Evolutionary conservation across 2,797 vertebrate genomes (phyloP).

Genomic region (Sciurus vulgaris): DNA sequence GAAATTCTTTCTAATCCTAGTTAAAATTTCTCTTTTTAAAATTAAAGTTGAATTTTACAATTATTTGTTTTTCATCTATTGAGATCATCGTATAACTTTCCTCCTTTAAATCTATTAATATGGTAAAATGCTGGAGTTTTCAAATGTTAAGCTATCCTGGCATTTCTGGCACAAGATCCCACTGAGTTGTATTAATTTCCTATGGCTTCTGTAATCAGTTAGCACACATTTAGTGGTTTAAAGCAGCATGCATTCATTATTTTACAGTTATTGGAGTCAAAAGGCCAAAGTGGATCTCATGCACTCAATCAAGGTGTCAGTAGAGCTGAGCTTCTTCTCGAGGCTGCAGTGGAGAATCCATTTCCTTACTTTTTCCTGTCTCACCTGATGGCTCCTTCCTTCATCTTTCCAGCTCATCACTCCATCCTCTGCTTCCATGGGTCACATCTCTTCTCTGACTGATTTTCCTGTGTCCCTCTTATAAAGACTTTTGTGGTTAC

Average conservation of each 20-base stretch:
- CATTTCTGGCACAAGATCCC: neutral
- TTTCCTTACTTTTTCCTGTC: neutral
- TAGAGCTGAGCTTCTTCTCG: neutral
- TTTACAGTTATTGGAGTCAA: neutral
- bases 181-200: neutral
- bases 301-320: neutral
- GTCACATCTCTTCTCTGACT: neutral
- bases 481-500: neutral
- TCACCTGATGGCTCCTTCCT: neutral
- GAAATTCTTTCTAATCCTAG: neutral
- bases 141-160: neutral
- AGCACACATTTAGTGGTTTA: neutral
- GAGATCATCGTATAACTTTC: neutral
- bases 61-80: neutral
- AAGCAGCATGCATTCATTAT: too few species aligned
- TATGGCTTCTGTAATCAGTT: slow-evolving; percentile 12
- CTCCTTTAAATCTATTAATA: neutral
- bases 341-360: neutral
- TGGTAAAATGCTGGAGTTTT: neutral
- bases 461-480: neutral
- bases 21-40: neutral
- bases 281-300: neutral
- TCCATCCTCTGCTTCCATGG: neutral
- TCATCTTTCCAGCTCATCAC: neutral
- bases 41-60: slow-evolving; percentile 1